Evolutionary conservation across 2,888 invertebrate genomes (phyloP).

Genomic region (Apocheima hispidaria): DNA sequence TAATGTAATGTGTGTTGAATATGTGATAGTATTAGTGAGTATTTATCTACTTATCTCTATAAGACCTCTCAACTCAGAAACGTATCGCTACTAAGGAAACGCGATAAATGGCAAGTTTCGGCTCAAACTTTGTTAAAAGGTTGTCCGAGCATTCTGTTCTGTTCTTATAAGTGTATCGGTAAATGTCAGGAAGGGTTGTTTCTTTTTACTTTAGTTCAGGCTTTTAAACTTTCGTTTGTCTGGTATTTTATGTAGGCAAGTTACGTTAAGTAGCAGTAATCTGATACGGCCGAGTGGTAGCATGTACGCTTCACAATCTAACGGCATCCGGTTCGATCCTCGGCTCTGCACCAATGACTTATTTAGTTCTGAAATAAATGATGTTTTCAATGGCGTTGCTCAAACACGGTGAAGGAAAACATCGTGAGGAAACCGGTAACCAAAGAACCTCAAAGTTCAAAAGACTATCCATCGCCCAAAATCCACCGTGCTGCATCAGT

Average conservation of each 20-base stretch:
- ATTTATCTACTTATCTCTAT: slow-evolving; percentile 2
- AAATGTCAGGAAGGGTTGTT: slow-evolving; percentile 30
- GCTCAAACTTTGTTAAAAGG: slow-evolving; percentile 46
- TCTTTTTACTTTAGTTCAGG: slow-evolving; percentile 25
- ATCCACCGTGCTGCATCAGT: no score
- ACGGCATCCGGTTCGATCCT: no score
- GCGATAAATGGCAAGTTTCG: slow-evolving; percentile 58
- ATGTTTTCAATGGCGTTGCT: neutral
- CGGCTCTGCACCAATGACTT: no score
- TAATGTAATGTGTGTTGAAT: no score
- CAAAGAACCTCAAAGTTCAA: no score
- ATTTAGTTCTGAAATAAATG: neutral
- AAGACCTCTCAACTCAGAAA: slow-evolving; percentile 47
- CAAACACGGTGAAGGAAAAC: no score
- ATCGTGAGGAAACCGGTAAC: no score
- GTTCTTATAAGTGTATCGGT: slow-evolving; percentile 24
- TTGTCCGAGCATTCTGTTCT: slow-evolving; percentile 53
- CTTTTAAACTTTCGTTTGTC: slow-evolving; percentile 9
- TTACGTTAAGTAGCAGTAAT: neutral
- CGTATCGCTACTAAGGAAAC: slow-evolving; percentile 61
- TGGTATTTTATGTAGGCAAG: slow-evolving; percentile 1
- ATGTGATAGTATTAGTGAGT: neutral
- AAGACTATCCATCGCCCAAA: no score
- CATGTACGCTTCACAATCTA: no score
- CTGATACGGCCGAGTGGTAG: no score